Percentiles rank a stretch among this genome's conserved stretches.
Evolutionary conservation across 1,140 invertebrate genomes (phyloP).

Genomic region (Monochamus saltuarius): DNA sequence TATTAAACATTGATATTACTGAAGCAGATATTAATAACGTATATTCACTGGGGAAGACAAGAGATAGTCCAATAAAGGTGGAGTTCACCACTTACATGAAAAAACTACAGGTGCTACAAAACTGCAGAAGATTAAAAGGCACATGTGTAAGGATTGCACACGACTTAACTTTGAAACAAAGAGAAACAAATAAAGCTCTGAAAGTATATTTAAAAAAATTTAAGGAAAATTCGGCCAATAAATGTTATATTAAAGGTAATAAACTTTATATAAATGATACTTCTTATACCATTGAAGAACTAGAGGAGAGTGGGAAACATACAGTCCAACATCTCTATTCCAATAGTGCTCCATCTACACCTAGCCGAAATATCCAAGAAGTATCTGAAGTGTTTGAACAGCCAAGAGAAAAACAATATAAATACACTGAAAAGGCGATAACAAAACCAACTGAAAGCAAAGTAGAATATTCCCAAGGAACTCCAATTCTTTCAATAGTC

Average conservation of each 20-base stretch:
- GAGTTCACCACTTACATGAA: conserved; percentile 1
- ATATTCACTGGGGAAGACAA: conserved; percentile 4
- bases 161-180: conserved; percentile 11
- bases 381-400: too few species aligned
- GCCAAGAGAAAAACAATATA: too few species aligned
- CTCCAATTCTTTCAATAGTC: too few species aligned
- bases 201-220: neutral
- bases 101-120: neutral
- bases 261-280: conserved; percentile 3
- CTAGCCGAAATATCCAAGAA: neutral
- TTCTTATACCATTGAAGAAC: conserved; percentile 14
- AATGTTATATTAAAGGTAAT: conserved; percentile 10
- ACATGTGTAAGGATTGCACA: conserved; percentile 6
- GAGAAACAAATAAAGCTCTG: conserved; percentile 7
- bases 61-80: conserved; percentile 10
- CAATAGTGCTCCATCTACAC: conserved; percentile 10
- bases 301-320: too few species aligned
- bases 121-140: conserved; percentile 5
- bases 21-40: conserved; percentile 3
- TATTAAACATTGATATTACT: conserved; percentile 8
- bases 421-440: too few species aligned
- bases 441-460: too few species aligned
- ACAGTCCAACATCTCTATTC: neutral
- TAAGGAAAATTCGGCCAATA: neutral
- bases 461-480: too few species aligned